Evolutionary conservation across 2,888 invertebrate species (phyloP), one percentile per base, ranked within the genome.

Genomic region (Cantharis flavilabris): DNA sequence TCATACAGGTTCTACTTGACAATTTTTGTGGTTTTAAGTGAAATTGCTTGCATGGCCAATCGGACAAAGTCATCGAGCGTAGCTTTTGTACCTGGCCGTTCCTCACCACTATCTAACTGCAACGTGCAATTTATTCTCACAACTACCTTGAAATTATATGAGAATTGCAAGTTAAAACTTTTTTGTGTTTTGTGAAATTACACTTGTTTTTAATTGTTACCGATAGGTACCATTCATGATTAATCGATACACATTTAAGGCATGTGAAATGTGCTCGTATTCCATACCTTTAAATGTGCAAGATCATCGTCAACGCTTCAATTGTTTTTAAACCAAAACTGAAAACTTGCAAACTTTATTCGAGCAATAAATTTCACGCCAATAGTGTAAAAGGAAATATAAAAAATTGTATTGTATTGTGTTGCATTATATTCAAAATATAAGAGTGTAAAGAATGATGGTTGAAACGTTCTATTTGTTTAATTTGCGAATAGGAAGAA

Each of bases 11-110:
- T 49, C 49, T 49, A 49, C 49, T 49, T 49, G 49, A 49, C 64
- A 77, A 63, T 79, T 80, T 82, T 80, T 80, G 77, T 71, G 72
- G 81, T 79, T 77, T 79, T 79, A 79, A 81, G 83, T 83, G 83
- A 83, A 84, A 83, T 83, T 82, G 79, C 71, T 80, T 80, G 80
- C 82, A 81, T 78, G 79, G 79, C 79, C 81, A 83, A 82, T 83
- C 83, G 82, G 83, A 83, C 83, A 83, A 83, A 82, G 80, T 82
- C 84, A 84, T 82, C 81, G 82, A 83, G 83, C 84, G 83, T 82
- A 84, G 83, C 84, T 82, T 80, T 76, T 76, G 80, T 81, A 80
- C 81, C 80, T 81, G 81, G 76, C 79, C 62, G 75, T 81, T 82
- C 81, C 78, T 80, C 79, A 74, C 76, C 79, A 78, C 79, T 77